Percentiles rank a stretch among this genome's conserved stretches.
Evolutionary conservation across 2,113 vertebrate species (phyloP).

Genomic region (Catharus fuscescens): DNA sequence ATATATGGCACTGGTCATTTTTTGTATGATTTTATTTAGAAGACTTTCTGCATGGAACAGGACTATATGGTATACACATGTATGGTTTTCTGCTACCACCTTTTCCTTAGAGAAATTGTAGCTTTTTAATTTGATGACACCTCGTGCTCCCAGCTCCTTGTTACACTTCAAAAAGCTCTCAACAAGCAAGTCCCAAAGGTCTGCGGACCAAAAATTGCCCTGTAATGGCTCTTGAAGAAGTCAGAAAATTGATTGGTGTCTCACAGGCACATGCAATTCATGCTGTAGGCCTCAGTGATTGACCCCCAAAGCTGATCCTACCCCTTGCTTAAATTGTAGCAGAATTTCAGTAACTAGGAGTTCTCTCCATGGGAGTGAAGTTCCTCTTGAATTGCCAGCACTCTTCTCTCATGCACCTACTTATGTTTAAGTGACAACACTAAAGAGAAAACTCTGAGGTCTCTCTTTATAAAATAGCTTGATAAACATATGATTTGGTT

Average conservation of each 20-base stretch:
- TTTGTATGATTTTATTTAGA: slow-evolving; percentile 67
- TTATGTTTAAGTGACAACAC: not conserved
- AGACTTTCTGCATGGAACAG: slow-evolving; percentile 68
- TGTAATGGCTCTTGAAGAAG: not conserved
- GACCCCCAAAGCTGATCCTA: not conserved
- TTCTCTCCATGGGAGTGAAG: not conserved
- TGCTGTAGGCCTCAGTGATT: not conserved
- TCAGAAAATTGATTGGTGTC: not conserved
- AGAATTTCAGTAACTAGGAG: not conserved
- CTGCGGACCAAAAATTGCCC: not conserved
- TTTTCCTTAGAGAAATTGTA: slow-evolving; percentile 24
- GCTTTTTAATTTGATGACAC: slow-evolving; percentile 13
- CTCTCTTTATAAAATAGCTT: not conserved
- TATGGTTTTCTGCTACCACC: slow-evolving; percentile 42
- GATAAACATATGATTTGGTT: not conserved
- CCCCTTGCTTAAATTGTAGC: not conserved
- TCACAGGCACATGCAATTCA: accelerated
- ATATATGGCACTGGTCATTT: slow-evolving; percentile 78
- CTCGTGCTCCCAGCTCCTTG: not conserved
- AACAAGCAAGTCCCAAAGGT: not conserved
- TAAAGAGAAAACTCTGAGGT: not conserved
- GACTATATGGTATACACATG: slow-evolving; percentile 48
- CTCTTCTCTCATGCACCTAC: not conserved
- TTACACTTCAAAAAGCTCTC: not conserved
- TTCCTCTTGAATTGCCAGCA: not conserved